Percentiles rank a stretch among this genome's conserved stretches.
Evolutionary conservation across 1,140 invertebrate genomes (phyloP).

Genomic region (Drosophila ananassae): DNA sequence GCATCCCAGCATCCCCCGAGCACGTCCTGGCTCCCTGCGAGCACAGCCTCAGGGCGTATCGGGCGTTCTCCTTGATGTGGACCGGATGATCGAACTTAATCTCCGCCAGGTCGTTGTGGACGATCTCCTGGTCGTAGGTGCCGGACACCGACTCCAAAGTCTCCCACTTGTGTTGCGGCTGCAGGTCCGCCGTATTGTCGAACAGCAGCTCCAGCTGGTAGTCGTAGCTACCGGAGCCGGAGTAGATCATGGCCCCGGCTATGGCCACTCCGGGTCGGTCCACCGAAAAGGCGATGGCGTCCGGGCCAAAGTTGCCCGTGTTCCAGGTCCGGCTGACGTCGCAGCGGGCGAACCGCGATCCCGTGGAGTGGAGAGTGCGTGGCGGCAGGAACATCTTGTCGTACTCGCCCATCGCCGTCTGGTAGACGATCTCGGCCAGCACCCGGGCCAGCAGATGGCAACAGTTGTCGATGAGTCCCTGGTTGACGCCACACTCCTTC

Average conservation of each 20-base stretch:
- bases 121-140: constrained; percentile 86
- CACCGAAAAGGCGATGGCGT: constrained; percentile 97
- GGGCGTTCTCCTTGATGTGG: constrained; percentile 93
- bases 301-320: constrained; percentile 97
- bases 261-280: constrained; percentile 95
- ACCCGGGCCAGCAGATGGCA: constrained; percentile 94
- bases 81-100: constrained; percentile 96
- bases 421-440: constrained; percentile 94
- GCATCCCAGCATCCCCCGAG: constrained; percentile 96
- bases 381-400: constrained; percentile 85
- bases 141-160: constrained; percentile 78
- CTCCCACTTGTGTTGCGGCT: constrained; percentile 84
- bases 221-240: constrained; percentile 93
- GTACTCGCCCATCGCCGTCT: constrained; percentile 86
- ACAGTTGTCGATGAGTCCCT: constrained; percentile 90
- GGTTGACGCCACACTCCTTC: constrained; percentile 71
- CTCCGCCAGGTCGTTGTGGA: constrained; percentile 91
- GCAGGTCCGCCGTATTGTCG: constrained; percentile 86
- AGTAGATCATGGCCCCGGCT: constrained; percentile 94
- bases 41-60: constrained; percentile 94
- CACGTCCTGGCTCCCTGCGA: constrained; percentile 96
- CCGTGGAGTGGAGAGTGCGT: constrained; percentile 91
- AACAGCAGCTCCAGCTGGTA: constrained; percentile 97
- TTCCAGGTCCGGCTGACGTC: constrained; percentile 97
- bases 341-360: constrained; percentile 94